Base-by-base conservation (phyloP, 2,888 invertebrate species). In the Glomeris marginata region DNA sequence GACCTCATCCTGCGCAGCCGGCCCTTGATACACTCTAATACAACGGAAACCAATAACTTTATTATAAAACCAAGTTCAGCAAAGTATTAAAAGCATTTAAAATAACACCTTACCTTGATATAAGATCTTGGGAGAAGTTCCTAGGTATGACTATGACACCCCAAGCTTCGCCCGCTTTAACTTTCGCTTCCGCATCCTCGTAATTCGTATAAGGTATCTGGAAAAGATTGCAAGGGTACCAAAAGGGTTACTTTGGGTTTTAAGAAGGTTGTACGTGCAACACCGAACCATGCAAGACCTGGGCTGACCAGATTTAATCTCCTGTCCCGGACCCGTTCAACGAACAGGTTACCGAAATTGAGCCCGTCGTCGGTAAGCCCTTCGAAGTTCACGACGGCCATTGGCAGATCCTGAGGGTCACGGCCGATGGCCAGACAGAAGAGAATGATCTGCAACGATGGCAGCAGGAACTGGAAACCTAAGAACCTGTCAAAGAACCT, bases 1-100 rank as follows among this genome's bases (percentile, higher is more conserved):
- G 0, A 86, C 87, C 59, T 88, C 87, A 53, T 85, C 81, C 62
- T 88, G 87, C 0, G 85, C 79, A 21, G 84, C 82, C 60, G 81
- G 80, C 40, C 83, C 84, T 55, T 86, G 68, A 28, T 80, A 78
- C 68, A 86, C 77, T 57, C 88, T 52, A 22, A 21, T 5, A 15
- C 10, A 10, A 36, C 10, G 10, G 10, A 36, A 13, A 36, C 36
- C 10, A 36, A 36, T 11, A 11, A 36, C 13, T 10, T 36, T 36
- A 36, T 13, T 11, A 13, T 36, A 11, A 11, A 10, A 36, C 11
- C 13, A 10, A 11, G 13, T 36, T 36, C 18, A 16, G 8, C 2
- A 16, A 38, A 38, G 18, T 5, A 38, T 5, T 5, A 15, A 38
- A 38, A 38, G 8, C 16, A 45, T 15, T 8, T 15, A 34, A 33